Conservation (phyloP, 2,113 vertebrate genomes). For the Lipophrys pholis region DNA sequence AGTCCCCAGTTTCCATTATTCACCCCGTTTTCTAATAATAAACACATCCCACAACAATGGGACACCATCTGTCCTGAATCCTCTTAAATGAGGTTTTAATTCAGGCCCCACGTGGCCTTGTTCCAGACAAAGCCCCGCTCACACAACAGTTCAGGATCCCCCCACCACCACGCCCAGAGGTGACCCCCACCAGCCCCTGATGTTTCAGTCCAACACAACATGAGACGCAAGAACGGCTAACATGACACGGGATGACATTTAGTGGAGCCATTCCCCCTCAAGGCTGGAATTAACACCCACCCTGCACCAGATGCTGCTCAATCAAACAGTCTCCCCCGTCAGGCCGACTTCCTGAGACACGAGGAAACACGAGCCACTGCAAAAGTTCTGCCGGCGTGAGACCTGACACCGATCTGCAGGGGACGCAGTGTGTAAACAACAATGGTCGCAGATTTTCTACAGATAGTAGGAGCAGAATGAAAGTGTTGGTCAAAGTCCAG, state of each 20-base stretch:
- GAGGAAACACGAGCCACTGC: slow-evolving; percentile 40
- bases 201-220: slow-evolving; percentile 32
- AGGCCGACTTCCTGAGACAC: slow-evolving; percentile 11
- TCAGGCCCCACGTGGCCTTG: slow-evolving; percentile 65
- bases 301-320: slow-evolving; percentile 49
- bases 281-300: slow-evolving; percentile 65
- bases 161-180: slow-evolving; percentile 7
- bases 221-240: slow-evolving; percentile 26
- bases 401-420: no score
- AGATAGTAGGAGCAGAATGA: no score
- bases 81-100: slow-evolving; percentile 79
- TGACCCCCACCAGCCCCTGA: slow-evolving; percentile 4
- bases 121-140: slow-evolving; percentile 68
- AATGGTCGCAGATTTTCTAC: no score
- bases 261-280: slow-evolving; percentile 35
- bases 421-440: no score
- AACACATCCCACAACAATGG: slow-evolving; percentile 76
- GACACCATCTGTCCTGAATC: slow-evolving; percentile 78
- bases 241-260: slow-evolving; percentile 50
- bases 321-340: slow-evolving; percentile 35
- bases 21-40: slow-evolving; percentile 67
- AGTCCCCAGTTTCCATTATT: not conserved
- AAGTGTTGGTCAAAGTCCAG: no score
- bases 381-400: no score
- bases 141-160: slow-evolving; percentile 46